Conservation (phyloP, 2,797 vertebrate genomes). For the Artibeus lituratus region DNA sequence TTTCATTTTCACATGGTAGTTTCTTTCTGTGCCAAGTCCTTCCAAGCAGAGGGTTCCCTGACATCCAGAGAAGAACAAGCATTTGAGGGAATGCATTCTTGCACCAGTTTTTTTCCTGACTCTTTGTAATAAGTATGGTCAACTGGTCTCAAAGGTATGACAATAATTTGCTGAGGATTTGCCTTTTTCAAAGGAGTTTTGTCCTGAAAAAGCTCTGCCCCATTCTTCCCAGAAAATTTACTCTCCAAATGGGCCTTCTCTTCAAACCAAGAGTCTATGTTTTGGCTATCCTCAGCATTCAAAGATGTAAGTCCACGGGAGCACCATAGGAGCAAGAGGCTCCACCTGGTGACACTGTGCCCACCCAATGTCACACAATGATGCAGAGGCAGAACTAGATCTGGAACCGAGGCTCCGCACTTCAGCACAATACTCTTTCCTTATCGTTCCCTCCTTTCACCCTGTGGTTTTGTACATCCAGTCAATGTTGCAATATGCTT, state of each 20-base stretch:
- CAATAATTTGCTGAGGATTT: neutral
- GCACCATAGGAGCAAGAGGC: neutral
- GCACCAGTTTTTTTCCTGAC: conserved; percentile 22
- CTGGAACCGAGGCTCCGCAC: too few relatives aligned
- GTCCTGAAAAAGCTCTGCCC: neutral
- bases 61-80: conserved; percentile 49
- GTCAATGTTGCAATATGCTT: neutral
- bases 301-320: neutral
- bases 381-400: too few relatives aligned
- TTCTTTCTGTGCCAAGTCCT: conserved; percentile 74
- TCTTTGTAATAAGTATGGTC: conserved; percentile 42
- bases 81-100: neutral
- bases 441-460: too few relatives aligned
- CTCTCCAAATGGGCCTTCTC: neutral
- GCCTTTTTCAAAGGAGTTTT: neutral
- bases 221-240: neutral
- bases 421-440: too few relatives aligned
- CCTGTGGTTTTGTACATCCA: neutral
- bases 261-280: neutral
- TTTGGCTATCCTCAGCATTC: neutral
- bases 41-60: conserved; percentile 61
- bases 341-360: neutral
- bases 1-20: conserved; percentile 70
- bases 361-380: neutral
- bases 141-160: conserved; percentile 52